Conservation (phyloP, 2,888 invertebrate genomes). For the Cheilosia variabilis region DNA sequence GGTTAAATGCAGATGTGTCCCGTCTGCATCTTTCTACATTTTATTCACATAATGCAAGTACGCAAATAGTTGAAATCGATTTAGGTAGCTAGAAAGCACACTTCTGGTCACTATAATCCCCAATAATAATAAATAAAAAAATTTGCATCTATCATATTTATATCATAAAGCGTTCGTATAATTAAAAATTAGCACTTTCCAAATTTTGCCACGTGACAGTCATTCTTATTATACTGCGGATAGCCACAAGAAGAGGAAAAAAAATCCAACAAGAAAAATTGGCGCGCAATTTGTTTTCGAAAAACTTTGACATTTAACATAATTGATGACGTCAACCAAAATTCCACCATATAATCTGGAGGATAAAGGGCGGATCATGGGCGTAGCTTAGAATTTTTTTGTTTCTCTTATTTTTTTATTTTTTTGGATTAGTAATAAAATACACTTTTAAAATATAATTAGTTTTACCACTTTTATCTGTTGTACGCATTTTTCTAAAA, state of each 20-base stretch:
- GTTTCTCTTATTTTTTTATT: background rate
- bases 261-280: constrained; percentile 37
- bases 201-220: constrained; percentile 56
- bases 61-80: no score
- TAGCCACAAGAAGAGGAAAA: constrained; percentile 6
- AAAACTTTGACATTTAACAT: constrained; percentile 57
- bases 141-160: background rate
- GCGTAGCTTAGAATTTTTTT: constrained; percentile 32
- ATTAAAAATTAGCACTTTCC: constrained; percentile 27
- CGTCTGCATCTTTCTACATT: no score
- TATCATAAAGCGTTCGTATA: background rate
- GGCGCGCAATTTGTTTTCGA: constrained; percentile 56
- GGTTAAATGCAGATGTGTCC: no score
- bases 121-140: no score
- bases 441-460: background rate
- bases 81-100: no score
- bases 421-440: constrained; percentile 2
- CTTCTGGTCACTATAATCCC: no score
- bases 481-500: background rate
- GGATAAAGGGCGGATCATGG: constrained; percentile 59
- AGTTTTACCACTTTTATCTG: no score
- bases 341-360: constrained; percentile 25
- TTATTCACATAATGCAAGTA: no score
- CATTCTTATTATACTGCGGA: background rate
- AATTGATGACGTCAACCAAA: constrained; percentile 70